A percentile compares a stretch with the other conserved stretches of the same genome.
phyloP scores from a whole-genome alignment of 2,797 vertebrate genomes.

The Tangara arthus region DNA sequence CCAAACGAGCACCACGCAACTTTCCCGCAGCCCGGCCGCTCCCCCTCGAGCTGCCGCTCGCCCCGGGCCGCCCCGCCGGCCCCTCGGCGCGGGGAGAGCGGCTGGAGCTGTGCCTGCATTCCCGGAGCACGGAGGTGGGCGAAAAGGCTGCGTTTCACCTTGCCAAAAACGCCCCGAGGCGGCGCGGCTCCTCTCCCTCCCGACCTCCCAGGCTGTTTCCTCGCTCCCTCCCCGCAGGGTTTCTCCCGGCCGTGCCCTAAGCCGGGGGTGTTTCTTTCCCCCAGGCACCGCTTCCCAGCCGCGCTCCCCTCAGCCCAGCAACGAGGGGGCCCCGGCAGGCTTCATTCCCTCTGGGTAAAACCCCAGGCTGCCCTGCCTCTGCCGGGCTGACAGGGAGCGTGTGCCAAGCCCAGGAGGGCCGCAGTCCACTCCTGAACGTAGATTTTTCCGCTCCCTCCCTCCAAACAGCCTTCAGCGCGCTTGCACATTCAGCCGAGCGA shows the following conservation, averaged over 20 bases:
- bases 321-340: background rate
- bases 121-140: background rate
- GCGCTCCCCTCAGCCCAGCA: background rate
- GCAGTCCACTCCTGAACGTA: fast-evolving
- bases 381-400: background rate
- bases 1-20: fast-evolving
- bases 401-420: background rate
- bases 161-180: background rate
- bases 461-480: background rate
- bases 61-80: background rate
- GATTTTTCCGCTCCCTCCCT: background rate
- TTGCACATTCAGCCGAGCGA: background rate
- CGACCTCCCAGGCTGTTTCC: background rate
- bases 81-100: background rate
- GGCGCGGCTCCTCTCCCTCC: background rate
- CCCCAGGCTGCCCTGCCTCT: background rate
- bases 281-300: background rate
- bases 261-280: background rate
- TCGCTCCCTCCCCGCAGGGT: background rate
- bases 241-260: background rate
- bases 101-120: background rate
- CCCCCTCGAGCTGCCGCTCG: background rate
- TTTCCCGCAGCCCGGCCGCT: background rate
- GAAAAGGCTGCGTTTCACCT: background rate
- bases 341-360: background rate